Evolutionary conservation across 1,140 invertebrate genomes (phyloP).

Genomic region (Chironomus striatipennis): DNA sequence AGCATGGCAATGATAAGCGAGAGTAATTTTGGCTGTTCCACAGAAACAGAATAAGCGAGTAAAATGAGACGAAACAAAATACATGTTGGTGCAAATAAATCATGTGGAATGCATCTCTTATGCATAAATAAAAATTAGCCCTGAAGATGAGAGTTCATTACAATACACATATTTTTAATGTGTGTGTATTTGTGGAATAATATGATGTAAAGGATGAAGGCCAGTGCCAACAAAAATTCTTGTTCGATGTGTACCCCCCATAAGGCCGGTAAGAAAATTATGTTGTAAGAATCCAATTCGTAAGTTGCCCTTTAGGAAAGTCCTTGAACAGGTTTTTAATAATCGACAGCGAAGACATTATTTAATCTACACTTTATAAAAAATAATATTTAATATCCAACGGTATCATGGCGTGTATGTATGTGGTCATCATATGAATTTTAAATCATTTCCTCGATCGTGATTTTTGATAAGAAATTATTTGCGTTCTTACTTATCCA

Average conservation of each 20-base stretch:
- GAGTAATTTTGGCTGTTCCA: neutral
- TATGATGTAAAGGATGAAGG: neutral
- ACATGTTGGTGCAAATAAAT: slow-evolving; percentile 6
- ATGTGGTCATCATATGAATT: neutral
- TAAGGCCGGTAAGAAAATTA: neutral
- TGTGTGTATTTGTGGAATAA: neutral
- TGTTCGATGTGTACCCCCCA: neutral
- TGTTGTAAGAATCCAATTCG: neutral
- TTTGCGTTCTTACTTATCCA: neutral
- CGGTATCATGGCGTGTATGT: neutral
- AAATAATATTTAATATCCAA: neutral
- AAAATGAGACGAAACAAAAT: slow-evolving; percentile 14
- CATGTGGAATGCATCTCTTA: neutral
- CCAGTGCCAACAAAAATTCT: neutral
- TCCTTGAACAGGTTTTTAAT: neutral
- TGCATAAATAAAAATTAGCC: neutral
- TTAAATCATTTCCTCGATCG: slow-evolving; percentile 10
- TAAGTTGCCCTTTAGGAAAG: neutral
- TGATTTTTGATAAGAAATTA: neutral
- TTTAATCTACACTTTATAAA: neutral
- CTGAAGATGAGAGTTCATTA: neutral
- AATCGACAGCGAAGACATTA: neutral
- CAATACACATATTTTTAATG: neutral
- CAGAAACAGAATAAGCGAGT: neutral
- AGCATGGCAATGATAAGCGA: neutral